Evolutionary conservation across 2,797 vertebrate species (phyloP).

Genomic region (Macroramphosus scolopax): DNA sequence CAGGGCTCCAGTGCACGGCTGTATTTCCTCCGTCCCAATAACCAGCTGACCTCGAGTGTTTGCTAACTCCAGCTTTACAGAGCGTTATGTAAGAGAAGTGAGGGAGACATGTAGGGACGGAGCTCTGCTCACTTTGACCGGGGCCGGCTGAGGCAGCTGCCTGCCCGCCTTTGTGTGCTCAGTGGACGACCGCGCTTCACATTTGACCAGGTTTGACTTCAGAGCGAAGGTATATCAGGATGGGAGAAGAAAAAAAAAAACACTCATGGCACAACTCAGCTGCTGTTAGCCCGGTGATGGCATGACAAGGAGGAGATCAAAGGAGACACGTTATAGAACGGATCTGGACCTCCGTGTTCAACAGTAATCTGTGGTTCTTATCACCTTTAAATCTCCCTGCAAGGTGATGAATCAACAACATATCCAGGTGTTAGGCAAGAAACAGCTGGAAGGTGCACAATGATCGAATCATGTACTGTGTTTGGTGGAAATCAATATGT

Average conservation of each 20-base stretch:
- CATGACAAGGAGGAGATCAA: conserved; percentile 46
- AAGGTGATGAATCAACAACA: conserved; percentile 26
- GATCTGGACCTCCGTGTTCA: conserved; percentile 46
- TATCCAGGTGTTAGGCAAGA: too few relatives aligned
- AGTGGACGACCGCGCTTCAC: conserved; percentile 43
- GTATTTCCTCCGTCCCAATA: conserved; percentile 62
- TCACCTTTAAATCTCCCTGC: conserved; percentile 38
- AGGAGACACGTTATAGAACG: conserved; percentile 43
- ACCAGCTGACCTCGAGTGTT: conserved; percentile 72
- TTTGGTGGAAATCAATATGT: conserved; percentile 36
- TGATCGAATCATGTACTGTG: too few relatives aligned
- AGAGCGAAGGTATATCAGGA: conserved; percentile 55
- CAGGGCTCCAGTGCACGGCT: conserved; percentile 40
- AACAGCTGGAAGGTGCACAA: too few relatives aligned
- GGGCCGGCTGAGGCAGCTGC: conserved; percentile 25
- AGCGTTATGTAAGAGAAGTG: conserved; percentile 60
- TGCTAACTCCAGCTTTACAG: conserved; percentile 65
- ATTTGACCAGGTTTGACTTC: conserved; percentile 43
- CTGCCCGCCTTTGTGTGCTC: conserved; percentile 23
- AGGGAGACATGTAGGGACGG: conserved; percentile 36
- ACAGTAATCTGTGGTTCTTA: conserved; percentile 44
- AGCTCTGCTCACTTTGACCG: conserved; percentile 44
- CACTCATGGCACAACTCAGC: conserved; percentile 29
- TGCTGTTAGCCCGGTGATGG: conserved; percentile 34
- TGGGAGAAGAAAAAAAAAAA: conserved; percentile 23